Base-by-base conservation (phyloP, 2,888 invertebrate species). In the Ophion obscuratus region DNA sequence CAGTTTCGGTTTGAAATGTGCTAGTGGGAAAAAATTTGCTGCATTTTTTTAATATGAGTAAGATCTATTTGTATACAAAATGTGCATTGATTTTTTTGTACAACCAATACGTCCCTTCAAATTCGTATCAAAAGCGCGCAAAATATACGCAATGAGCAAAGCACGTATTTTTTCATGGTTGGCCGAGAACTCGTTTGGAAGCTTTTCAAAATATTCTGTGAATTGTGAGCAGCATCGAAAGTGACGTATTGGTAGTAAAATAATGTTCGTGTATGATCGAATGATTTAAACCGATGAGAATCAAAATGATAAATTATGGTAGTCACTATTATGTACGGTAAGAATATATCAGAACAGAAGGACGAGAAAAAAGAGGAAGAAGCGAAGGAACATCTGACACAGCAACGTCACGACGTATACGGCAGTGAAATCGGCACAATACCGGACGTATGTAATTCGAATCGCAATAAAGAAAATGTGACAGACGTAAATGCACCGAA, bases 291-390 rank as follows among this genome's bases (percentile, higher is more conserved):
- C 70, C 24, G 53, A 70, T 44, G 47, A 70, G 70, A 70, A 20
- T 70, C 7, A 20, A 47, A 14, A 70, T 20, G 70, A 70, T 70
- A 70, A 44, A 70, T 70, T 17, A 20, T 70, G 53, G 70, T 70
- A 47, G 47, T 70, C 20, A 24, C 10, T 70, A 70, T 70, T 47
- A 70, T 70, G 44, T 70, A 70, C 47, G 70, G 47, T 70, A 44
- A 40, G 47, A 70, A 70, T 70, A 70, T 70, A 14, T 70, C 70
- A 47, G 47, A 53, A 70, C 20, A 70, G 47, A 47, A 24, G 70
- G 70, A 70, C 70, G 70, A 70, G 70, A 20, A 70, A 20, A 47
- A 47, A 24, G 24, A 24, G 24, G 70, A 70, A 64, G 62, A 64
- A 1, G 20, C n/a, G 62, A 64, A 64, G 24, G 62, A 64, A 24